These are phyloP conservation scores for Agrochola circellaris DNA, from an alignment of 2,888 invertebrate species.

Conservation along the genomic window DNA sequence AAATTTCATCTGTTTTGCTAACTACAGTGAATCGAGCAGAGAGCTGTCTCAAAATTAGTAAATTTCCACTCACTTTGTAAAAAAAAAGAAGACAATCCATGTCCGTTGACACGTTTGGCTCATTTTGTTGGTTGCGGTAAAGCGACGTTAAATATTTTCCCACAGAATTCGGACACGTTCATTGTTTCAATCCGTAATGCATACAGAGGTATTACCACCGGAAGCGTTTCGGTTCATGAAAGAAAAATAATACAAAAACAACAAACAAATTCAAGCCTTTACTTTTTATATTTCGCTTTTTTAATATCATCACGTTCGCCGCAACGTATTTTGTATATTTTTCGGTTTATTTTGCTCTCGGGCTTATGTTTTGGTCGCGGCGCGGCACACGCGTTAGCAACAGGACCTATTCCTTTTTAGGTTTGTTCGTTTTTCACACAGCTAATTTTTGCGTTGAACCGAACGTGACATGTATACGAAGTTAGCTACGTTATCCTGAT, in stretches of 20 bases:
- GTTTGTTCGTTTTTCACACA: conserved; percentile 24
- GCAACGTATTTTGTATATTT: conserved; percentile 45
- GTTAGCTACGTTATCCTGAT: not conserved
- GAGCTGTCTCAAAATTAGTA: not conserved
- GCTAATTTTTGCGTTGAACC: conserved; percentile 36
- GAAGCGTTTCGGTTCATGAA: conserved; percentile 51
- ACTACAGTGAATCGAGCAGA: not conserved
- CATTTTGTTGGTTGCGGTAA: not conserved
- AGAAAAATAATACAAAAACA: conserved; percentile 50
- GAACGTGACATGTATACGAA: conserved; percentile 21
- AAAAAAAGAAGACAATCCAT: not conserved
- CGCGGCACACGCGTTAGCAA: conserved; percentile 3
- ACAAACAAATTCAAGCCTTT: conserved; percentile 45
- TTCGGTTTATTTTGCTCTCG: conserved; percentile 33
- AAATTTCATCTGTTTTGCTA: not conserved
- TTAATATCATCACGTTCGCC: conserved; percentile 63
- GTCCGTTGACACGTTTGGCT: conserved; percentile 15
- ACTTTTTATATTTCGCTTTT: conserved; percentile 57
- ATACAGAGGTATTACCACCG: conserved; percentile 47
- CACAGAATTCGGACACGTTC: conserved; percentile 34
- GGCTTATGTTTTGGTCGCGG: conserved; percentile 18
- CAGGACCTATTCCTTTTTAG: conserved; percentile 29
- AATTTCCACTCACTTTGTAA: not conserved
- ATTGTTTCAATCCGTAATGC: conserved; percentile 55
- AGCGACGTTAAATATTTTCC: conserved; percentile 41